Conservation (phyloP, 2,888 invertebrate genomes). For the Fragum fragum region DNA sequence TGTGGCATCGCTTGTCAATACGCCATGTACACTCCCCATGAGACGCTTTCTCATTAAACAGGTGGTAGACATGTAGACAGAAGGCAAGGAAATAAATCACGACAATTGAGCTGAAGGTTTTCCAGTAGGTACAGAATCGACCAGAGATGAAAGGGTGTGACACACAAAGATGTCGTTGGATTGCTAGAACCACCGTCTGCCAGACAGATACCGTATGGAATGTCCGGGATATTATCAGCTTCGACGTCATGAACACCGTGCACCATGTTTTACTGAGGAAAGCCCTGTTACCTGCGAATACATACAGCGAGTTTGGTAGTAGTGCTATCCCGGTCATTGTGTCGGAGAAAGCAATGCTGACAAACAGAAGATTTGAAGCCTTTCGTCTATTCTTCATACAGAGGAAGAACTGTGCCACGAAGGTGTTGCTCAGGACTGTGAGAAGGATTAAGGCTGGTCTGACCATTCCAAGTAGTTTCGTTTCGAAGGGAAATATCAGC, state of each 20-base stretch:
- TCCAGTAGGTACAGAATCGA: conserved; percentile 64
- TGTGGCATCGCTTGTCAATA: conserved; percentile 39
- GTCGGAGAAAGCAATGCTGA: conserved; percentile 60
- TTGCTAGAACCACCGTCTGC: conserved; percentile 66
- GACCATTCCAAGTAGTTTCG: conserved; percentile 42
- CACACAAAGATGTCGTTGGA: conserved; percentile 70
- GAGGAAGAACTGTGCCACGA: conserved; percentile 51
- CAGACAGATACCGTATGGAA: conserved; percentile 73
- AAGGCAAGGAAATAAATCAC: conserved; percentile 61
- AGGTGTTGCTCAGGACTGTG: conserved; percentile 43
- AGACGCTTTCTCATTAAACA: conserved; percentile 27
- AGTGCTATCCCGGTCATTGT: conserved; percentile 48
- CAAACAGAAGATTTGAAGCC: conserved; percentile 49
- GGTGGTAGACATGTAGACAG: conserved; percentile 63
- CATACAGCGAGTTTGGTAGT: conserved; percentile 52
- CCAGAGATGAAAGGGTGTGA: conserved; percentile 69
- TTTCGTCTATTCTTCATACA: conserved; percentile 38
- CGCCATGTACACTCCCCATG: conserved; percentile 49
- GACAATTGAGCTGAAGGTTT: conserved; percentile 60
- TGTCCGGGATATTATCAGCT: conserved; percentile 46
- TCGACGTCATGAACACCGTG: conserved; percentile 33
- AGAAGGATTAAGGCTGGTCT: conserved; percentile 40
- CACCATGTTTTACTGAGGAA: conserved; percentile 36
- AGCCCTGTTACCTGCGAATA: conserved; percentile 28
- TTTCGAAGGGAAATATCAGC: conserved; percentile 33